Base-by-base conservation (phyloP, 2,113 vertebrate genomes). In the Tympanuchus pallidicinctus region DNA sequence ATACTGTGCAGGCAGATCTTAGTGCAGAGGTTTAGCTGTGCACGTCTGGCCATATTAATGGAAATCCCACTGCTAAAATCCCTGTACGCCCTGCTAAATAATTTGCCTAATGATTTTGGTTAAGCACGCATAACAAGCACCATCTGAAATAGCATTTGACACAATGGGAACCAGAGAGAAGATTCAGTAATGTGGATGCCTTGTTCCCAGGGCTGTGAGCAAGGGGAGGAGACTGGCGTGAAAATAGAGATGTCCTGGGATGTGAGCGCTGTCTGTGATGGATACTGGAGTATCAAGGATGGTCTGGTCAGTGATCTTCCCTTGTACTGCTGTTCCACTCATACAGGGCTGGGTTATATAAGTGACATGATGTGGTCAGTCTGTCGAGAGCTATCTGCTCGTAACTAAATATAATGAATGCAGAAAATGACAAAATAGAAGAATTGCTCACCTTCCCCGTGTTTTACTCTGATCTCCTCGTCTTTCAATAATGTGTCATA, bases 1-100 rank as follows among this genome's bases (percentile, higher is more conserved):
- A 54, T 82, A 50, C 10, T 40, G 48, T 78, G 66, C 42, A 80
- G n/a, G 36, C 42, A 92, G 77, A 65, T 12, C 64, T 75, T 50
- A 69, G 20, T 56, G 78, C 50, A 56, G 42, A 52, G 47, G 54
- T 92, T 87, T 57, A 91, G 50, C 30, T 32, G 25, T 47, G 64
- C 70, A 69, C 65, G 36, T 92, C 89, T 89, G 86, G 45, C 4
- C 38, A 36, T 72, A 77, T 93, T 92, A 84, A 87, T 91, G 92
- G 54, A 42, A 89, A 63, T 72, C 27, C 82, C 90, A 52, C 82
- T 42, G 56, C 50, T 86, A 82, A 86, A 57, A 79, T 91, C 85
- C 66, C 56, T 74, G 30, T 47, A 38, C 50, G 30, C 22, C 12
- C 45, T 74, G 28, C 63, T 83, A 84, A 89, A 85, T 87, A 88